Evolutionary conservation across 2,888 invertebrate species (phyloP).

Genomic region (Watsonalla binaria): DNA sequence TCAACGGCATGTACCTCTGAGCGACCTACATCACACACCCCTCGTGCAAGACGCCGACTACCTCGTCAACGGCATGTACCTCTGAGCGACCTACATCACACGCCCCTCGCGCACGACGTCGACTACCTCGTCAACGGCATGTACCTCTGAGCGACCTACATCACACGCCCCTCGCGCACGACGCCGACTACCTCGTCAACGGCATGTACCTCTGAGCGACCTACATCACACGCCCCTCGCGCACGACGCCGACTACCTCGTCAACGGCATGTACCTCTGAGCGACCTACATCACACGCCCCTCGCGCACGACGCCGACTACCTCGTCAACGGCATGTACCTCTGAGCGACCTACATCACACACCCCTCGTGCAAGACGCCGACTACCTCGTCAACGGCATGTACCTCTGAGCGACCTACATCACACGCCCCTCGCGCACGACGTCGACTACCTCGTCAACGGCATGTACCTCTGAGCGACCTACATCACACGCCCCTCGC

Average conservation of each 20-base stretch:
- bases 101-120: conserved; percentile 93
- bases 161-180: not conserved
- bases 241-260: conserved; percentile 97
- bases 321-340: conserved; percentile 89
- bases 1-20: conserved; percentile 98
- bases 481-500: conserved; percentile 90
- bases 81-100: too few relatives aligned
- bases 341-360: too few relatives aligned
- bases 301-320: not conserved
- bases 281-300: not conserved
- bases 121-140: conserved; percentile 98
- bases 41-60: not conserved
- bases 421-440: not conserved
- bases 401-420: conserved; percentile 85
- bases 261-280: conserved; percentile 98
- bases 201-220: conserved; percentile 99
- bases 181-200: conserved; percentile 13
- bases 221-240: conserved; percentile 90
- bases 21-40: not conserved
- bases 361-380: conserved; percentile 93
- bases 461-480: conserved; percentile 99
- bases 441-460: conserved; percentile 13
- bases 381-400: conserved; percentile 98
- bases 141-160: conserved; percentile 85
- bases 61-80: conserved; percentile 89